Evolutionary conservation across 2,113 vertebrate species (phyloP), one percentile per base, ranked within the genome.

Genomic region (Channa maculata): DNA sequence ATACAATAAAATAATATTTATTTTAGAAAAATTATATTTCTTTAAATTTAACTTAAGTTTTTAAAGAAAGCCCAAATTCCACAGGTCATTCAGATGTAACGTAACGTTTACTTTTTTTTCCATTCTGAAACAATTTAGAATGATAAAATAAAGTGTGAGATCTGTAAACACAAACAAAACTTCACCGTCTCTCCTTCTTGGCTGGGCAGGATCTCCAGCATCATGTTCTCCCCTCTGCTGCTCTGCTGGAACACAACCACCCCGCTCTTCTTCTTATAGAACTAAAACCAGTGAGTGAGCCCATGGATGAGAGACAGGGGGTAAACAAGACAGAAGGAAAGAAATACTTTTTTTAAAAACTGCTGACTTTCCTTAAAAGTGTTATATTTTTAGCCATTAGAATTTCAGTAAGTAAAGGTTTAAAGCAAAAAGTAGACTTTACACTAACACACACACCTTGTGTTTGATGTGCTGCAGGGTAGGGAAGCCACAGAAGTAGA

Each of bases 401-500:
- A 24, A 24, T 24, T 24, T 24, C 24, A 24, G 24, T 24, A 24
- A 24, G 24, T 24, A 24, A 24, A 24, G 24, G 24, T 24, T 24
- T 24, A 24, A 24, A 24, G 24, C 24, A 24, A 24, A 24, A 24
- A 24, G 24, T 24, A 24, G 24, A 24, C 24, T 24, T 24, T 24
- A 24, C 24, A 24, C 24, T 24, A 24, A 24, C 24, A 37, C 49
- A 53, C 14, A 2, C 37, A 89, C 98, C 95, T 97, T 97, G 91
- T 99, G 97, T 50, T 88, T 95, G 90, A 99, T 98, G 88, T 98
- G 97, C 44, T 96, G 96, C 86, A 99, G 88, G 15, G 98, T 98
- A 82, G 98, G 97, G 91, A 99, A 99, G 69, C 98, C 98, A 82
- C 97, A 97, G 91, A 98, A 99, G 91, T 99, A 99, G 4, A 98